phyloP scores from a whole-genome alignment of 2,888 invertebrate species.

The Drosophila leonis region DNA sequence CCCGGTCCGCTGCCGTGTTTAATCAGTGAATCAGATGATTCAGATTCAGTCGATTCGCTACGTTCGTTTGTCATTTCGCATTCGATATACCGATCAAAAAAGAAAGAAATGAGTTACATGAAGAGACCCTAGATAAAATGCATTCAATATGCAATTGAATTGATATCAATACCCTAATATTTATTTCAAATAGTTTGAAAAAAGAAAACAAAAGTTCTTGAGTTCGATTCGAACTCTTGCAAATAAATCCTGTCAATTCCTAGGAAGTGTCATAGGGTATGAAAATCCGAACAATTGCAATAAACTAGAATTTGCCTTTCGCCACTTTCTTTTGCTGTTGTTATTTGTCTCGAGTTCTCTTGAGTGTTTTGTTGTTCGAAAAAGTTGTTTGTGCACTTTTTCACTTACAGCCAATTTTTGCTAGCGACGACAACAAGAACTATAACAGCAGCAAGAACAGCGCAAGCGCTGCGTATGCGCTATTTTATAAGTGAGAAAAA shows the following conservation, averaged over 20 bases:
- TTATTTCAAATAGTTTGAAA: not conserved
- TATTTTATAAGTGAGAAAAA: slow-evolving; percentile 35
- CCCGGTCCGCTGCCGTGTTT: slow-evolving; percentile 56
- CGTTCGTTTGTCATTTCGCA: slow-evolving; percentile 63
- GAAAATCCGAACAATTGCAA: slow-evolving; percentile 43
- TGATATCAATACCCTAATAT: not conserved
- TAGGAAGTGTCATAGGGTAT: slow-evolving; percentile 16
- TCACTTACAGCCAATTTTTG: slow-evolving; percentile 58
- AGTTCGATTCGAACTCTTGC: not conserved
- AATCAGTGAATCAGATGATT: slow-evolving; percentile 76
- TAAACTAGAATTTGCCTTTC: slow-evolving; percentile 29
- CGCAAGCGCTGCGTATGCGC: slow-evolving; percentile 53
- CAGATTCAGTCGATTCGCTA: slow-evolving; percentile 66
- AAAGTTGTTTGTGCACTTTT: slow-evolving; percentile 64
- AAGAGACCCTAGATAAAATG: slow-evolving; percentile 12
- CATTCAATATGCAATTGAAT: not conserved
- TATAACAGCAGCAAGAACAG: slow-evolving; percentile 4
- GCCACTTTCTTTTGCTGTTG: slow-evolving; percentile 29
- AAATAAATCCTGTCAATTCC: not conserved
- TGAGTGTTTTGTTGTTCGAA: slow-evolving; percentile 54
- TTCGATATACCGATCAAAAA: slow-evolving; percentile 56
- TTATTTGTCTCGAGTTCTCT: slow-evolving; percentile 21
- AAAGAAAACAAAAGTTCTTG: not conserved
- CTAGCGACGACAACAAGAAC: slow-evolving; percentile 14
- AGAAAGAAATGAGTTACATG: slow-evolving; percentile 7